phyloP scores from a whole-genome alignment of 2,888 invertebrate species.

The Hyles lineata region DNA sequence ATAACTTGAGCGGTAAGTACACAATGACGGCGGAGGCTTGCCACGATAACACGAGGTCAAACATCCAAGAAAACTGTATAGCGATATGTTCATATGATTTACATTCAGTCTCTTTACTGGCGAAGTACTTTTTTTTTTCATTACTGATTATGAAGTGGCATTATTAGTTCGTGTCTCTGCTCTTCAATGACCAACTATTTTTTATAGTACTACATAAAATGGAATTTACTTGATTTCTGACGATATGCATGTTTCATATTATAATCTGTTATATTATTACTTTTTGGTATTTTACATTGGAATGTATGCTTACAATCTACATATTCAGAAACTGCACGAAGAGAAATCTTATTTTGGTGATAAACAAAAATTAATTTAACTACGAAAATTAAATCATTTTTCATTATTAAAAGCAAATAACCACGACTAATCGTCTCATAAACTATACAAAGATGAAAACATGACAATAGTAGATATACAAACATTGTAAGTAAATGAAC shows the following conservation, averaged over 20 bases:
- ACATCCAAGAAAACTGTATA: constrained; percentile 65
- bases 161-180: background rate
- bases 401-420: no score
- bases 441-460: background rate
- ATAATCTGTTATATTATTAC: no score
- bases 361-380: no score
- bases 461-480: background rate
- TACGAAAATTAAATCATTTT: no score
- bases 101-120: constrained; percentile 40
- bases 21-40: constrained; percentile 72
- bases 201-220: no score
- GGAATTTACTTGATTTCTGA: no score
- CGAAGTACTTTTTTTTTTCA: background rate
- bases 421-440: no score
- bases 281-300: no score
- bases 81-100: constrained; percentile 65
- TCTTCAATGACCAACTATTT: background rate
- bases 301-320: no score
- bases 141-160: background rate
- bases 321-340: no score
- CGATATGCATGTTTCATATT: no score
- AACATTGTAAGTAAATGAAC: constrained; percentile 34
- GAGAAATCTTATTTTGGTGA: no score
- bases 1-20: constrained; percentile 51
- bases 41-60: constrained; percentile 78